Evolutionary conservation across 1,140 invertebrate genomes (phyloP).

Genomic region (Gerris buenoi): DNA sequence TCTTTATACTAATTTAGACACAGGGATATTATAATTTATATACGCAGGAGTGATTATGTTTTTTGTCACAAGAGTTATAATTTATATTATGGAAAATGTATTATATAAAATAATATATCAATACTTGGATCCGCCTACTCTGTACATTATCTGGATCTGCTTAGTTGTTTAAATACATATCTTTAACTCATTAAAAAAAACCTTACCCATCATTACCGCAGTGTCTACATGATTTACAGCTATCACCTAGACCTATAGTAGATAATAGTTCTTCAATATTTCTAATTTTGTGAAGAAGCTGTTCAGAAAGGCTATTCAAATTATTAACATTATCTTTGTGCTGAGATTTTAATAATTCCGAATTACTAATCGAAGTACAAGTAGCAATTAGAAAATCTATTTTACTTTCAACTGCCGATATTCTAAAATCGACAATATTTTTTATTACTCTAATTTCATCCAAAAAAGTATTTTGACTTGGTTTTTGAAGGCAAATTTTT

Average conservation of each 20-base stretch:
- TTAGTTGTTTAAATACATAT: too few relatives aligned
- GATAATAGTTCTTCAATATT: not conserved
- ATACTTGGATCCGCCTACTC: too few relatives aligned
- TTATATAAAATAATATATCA: too few relatives aligned
- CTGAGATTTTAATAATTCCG: not conserved
- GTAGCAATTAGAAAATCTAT: constrained; percentile 13
- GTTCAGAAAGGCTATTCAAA: not conserved
- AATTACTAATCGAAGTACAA: constrained; percentile 9
- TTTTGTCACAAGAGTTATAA: too few relatives aligned
- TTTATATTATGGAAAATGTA: too few relatives aligned
- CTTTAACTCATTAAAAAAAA: too few relatives aligned
- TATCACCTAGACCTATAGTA: not conserved
- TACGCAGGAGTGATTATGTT: too few relatives aligned
- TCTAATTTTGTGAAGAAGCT: not conserved
- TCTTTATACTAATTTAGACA: too few relatives aligned
- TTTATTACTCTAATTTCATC: not conserved
- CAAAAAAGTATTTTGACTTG: not conserved
- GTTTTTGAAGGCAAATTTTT: not conserved
- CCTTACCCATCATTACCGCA: not conserved
- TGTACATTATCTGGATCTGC: too few relatives aligned
- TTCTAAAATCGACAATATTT: constrained; percentile 7
- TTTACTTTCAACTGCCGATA: constrained; percentile 14
- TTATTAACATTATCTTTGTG: not conserved
- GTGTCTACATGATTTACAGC: not conserved
- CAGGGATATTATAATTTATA: too few relatives aligned